These are phyloP conservation scores for Drosophila basisetae DNA, from an alignment of 2,888 invertebrate species.

Conservation along the genomic window DNA sequence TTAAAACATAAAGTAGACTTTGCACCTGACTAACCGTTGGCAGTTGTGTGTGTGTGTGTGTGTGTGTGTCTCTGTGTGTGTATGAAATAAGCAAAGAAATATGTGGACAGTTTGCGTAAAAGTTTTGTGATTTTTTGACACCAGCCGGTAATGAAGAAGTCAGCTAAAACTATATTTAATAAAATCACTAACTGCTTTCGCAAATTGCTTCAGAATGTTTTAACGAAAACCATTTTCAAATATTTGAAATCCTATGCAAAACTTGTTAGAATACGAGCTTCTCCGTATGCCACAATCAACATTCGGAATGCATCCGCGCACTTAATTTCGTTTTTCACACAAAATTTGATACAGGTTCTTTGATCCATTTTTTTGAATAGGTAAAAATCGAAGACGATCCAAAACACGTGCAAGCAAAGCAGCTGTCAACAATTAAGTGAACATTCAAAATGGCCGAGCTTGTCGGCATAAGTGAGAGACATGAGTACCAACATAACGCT, in stretches of 20 bases:
- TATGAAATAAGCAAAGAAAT: not conserved
- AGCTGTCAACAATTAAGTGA: too few relatives aligned
- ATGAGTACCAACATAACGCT: too few relatives aligned
- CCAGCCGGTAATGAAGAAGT: not conserved
- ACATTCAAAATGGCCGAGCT: too few relatives aligned
- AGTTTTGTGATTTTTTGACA: not conserved
- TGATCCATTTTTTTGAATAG: too few relatives aligned
- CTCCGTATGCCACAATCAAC: too few relatives aligned
- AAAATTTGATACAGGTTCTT: too few relatives aligned
- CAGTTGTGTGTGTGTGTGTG: not conserved
- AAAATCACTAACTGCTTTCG: not conserved
- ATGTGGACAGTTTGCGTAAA: not conserved
- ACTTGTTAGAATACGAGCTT: not conserved
- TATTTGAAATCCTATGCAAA: not conserved
- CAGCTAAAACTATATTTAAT: not conserved
- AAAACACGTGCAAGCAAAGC: too few relatives aligned
- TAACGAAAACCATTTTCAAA: too few relatives aligned
- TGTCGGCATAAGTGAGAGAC: too few relatives aligned
- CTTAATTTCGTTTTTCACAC: too few relatives aligned
- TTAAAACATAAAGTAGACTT: conserved; percentile 58
- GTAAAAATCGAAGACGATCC: too few relatives aligned
- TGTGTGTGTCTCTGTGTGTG: not conserved
- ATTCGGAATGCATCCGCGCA: too few relatives aligned
- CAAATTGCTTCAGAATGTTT: not conserved
- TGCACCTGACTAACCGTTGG: conserved; percentile 27